Evolutionary conservation across 2,888 invertebrate species (phyloP).

Genomic region (Drosophila diplacantha): DNA sequence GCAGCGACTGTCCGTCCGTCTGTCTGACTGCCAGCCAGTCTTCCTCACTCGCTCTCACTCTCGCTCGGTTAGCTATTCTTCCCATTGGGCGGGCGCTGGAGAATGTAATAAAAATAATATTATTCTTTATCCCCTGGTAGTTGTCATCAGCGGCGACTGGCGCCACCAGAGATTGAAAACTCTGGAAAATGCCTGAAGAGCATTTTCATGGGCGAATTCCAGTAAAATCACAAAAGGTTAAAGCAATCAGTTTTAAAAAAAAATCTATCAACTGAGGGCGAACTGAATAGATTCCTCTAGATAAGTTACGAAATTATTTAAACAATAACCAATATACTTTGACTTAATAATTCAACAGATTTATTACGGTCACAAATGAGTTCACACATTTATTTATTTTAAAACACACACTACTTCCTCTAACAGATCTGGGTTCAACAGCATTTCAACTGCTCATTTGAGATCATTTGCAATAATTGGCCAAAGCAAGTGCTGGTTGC

Average conservation of each 20-base stretch:
- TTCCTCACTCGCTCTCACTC: slow-evolving; percentile 1
- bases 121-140: slow-evolving; percentile 23
- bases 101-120: slow-evolving; percentile 36
- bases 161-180: slow-evolving; percentile 21
- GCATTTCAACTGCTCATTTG: slow-evolving; percentile 14
- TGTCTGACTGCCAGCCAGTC: background rate
- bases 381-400: background rate
- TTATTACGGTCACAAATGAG: background rate
- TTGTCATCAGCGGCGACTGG: slow-evolving; percentile 27
- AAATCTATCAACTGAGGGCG: background rate
- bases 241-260: too few relatives aligned
- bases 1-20: slow-evolving; percentile 31
- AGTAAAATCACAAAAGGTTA: background rate
- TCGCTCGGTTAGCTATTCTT: slow-evolving; percentile 21
- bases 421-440: slow-evolving; percentile 17
- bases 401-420: background rate
- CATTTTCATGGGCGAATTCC: slow-evolving; percentile 14
- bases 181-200: slow-evolving; percentile 1
- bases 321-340: background rate
- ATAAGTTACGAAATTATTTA: background rate
- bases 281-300: background rate
- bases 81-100: slow-evolving; percentile 22
- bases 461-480: slow-evolving; percentile 32
- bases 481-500: slow-evolving; percentile 27
- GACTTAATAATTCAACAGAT: background rate